Base-by-base conservation (phyloP, 1,140 invertebrate genomes). In the Rhagoletis zephyria region DNA sequence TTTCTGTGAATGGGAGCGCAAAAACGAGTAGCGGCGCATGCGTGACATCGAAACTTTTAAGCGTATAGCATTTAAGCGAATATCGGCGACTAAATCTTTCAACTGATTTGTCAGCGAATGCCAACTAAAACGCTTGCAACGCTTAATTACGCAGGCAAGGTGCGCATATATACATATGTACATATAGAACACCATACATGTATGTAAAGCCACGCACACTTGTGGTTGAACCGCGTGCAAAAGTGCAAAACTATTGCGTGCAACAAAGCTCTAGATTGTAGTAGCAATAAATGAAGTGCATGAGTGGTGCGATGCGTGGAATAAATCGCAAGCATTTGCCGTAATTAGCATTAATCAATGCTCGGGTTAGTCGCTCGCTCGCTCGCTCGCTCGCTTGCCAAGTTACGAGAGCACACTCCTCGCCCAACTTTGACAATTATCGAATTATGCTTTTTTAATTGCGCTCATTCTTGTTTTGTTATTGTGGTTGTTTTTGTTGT, bases 1-100 rank as follows among this genome's bases (percentile, higher is more conserved):
- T 81, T 81, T 56, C 74, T 81, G 74, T 81, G 74, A 81, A 81
- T 81, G 74, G n/a, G 74, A 81, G 48, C 74, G 61, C 61, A 63
- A 63, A 63, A 12, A n/a, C 61, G 67, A 51, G 45, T 45, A 45
- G 42, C 67, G 10, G 74, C 74, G 48, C 16, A 30, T 56, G 74
- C 74, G 51, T 81, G 74, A 81, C 74, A n/a, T n/a, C 19, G n/a
- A 42, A 9, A 19, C 3, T 7, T 4, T n/a, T 30, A 51, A 81
- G 56, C 74, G 74, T n/a, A 30, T 48, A 7, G 51, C n/a, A 81
- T 81, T 59, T 56, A 81, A 30, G n/a, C 74, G 48, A 81, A 51
- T 81, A 81, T 56, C 74, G 9, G 45, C n/a, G 12, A 59, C 51
- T 59, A 81, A 81, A 56, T 30, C 74, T 51, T 81, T 81, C 74